Evolutionary conservation across 2,888 invertebrate species (phyloP).

Genomic region (Erebia aethiops): DNA sequence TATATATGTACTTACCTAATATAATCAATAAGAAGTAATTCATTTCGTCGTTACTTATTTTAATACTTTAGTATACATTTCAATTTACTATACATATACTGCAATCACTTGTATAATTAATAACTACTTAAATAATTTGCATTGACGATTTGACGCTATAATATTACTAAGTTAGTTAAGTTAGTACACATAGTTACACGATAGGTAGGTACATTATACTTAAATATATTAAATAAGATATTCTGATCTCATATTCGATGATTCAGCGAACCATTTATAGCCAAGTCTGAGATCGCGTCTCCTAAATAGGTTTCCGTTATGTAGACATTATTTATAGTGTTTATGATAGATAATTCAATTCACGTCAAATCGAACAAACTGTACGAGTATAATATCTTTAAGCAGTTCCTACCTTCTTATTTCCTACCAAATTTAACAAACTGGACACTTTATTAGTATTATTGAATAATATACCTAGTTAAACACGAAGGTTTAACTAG

Average conservation of each 20-base stretch:
- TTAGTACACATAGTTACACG: neutral
- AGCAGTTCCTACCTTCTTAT: too few species aligned
- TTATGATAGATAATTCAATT: slow-evolving; percentile 5
- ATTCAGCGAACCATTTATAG: slow-evolving; percentile 62
- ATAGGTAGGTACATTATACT: too few species aligned
- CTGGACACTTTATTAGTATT: too few species aligned
- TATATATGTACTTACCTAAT: too few species aligned
- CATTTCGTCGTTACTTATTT: too few species aligned
- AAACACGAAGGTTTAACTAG: too few species aligned
- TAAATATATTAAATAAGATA: slow-evolving; percentile 24
- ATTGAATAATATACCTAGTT: too few species aligned
- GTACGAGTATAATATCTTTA: neutral
- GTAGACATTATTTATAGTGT: slow-evolving; percentile 33
- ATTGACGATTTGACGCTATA: neutral
- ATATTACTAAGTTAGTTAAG: slow-evolving; percentile 15
- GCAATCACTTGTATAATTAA: neutral
- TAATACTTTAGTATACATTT: too few species aligned
- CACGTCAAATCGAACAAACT: neutral
- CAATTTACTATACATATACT: neutral
- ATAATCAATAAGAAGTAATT: too few species aligned
- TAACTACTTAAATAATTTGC: neutral
- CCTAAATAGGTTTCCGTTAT: slow-evolving; percentile 22
- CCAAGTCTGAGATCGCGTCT: slow-evolving; percentile 16
- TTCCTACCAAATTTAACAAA: too few species aligned
- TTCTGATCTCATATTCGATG: slow-evolving; percentile 66